Conservation (phyloP, 2,888 invertebrate species). For the Rhopalosiphum nymphaeae region DNA sequence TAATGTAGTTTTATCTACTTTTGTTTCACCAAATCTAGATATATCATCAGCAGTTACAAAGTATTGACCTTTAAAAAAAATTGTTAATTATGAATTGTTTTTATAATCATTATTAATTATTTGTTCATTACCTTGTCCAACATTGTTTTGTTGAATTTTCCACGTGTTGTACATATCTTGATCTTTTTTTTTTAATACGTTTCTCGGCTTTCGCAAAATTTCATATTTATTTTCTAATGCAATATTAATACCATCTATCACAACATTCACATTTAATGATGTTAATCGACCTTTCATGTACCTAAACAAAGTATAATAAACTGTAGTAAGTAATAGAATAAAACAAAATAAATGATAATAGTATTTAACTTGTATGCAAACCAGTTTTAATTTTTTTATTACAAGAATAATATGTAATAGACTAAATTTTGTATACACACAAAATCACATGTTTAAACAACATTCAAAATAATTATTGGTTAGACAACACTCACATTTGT, state of each 20-base stretch:
- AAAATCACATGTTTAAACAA: neutral
- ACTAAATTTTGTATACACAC: neutral
- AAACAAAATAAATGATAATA: neutral
- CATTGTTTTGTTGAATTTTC: constrained; percentile 66
- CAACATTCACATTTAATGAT: constrained; percentile 56
- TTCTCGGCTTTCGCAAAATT: constrained; percentile 51
- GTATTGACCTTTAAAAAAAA: constrained; percentile 56
- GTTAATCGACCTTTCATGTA: constrained; percentile 66
- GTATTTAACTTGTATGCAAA: neutral
- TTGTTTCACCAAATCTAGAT: constrained; percentile 62
- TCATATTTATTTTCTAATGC: constrained; percentile 65
- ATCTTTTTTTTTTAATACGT: constrained; percentile 64
- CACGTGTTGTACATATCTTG: constrained; percentile 62
- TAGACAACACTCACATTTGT: neutral
- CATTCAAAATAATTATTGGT: neutral
- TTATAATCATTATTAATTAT: neutral
- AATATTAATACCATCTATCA: constrained; percentile 63
- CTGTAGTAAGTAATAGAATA: neutral
- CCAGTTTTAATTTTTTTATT: neutral
- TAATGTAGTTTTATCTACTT: constrained; percentile 65
- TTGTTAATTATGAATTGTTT: neutral
- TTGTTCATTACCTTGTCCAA: constrained; percentile 63
- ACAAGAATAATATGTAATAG: neutral
- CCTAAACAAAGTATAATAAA: constrained; percentile 35
- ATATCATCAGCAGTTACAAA: constrained; percentile 65